A percentile compares a stretch with the other conserved stretches of the same genome.
Evolutionary conservation across 2,797 vertebrate species (phyloP).

Genomic region (Xenopus petersii): DNA sequence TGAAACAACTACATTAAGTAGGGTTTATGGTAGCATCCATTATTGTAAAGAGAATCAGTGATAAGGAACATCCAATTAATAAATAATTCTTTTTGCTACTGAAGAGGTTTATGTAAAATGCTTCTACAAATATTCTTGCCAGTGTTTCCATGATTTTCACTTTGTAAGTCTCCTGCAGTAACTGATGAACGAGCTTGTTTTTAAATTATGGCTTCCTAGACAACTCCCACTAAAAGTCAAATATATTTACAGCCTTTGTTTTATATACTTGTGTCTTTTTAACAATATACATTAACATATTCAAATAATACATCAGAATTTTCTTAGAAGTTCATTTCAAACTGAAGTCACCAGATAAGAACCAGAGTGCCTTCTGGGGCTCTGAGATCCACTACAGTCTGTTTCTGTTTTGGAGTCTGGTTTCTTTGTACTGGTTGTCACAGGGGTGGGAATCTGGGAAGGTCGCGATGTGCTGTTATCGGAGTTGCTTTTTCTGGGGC

Average conservation of each 20-base stretch:
- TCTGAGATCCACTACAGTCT: conserved; percentile 74
- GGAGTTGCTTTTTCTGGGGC: conserved; percentile 81
- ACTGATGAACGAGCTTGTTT: conserved; percentile 62
- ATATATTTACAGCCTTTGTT: conserved; percentile 72
- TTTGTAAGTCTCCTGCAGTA: conserved; percentile 67
- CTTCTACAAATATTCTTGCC: too few species aligned
- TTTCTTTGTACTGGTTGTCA: conserved; percentile 76
- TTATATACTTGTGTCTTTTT: conserved; percentile 62
- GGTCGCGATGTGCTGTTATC: conserved; percentile 75
- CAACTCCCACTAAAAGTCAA: conserved; percentile 70
- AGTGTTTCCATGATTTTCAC: too few species aligned
- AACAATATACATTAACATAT: conserved; percentile 68
- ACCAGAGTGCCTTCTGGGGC: conserved; percentile 76
- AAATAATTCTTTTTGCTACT: too few species aligned
- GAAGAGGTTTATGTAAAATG: too few species aligned
- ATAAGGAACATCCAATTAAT: neutral
- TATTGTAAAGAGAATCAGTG: conserved; percentile 50
- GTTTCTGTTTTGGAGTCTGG: conserved; percentile 79
- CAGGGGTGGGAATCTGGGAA: conserved; percentile 82
- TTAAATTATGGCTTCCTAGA: conserved; percentile 80
- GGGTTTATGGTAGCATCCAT: conserved; percentile 51
- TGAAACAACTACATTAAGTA: conserved; percentile 28
- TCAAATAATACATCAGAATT: conserved; percentile 62
- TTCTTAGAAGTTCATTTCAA: conserved; percentile 59
- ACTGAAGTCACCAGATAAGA: conserved; percentile 88